These are phyloP conservation scores for Cecropterus lyciades DNA, from an alignment of 1,140 invertebrate species.

Conservation along the genomic window DNA sequence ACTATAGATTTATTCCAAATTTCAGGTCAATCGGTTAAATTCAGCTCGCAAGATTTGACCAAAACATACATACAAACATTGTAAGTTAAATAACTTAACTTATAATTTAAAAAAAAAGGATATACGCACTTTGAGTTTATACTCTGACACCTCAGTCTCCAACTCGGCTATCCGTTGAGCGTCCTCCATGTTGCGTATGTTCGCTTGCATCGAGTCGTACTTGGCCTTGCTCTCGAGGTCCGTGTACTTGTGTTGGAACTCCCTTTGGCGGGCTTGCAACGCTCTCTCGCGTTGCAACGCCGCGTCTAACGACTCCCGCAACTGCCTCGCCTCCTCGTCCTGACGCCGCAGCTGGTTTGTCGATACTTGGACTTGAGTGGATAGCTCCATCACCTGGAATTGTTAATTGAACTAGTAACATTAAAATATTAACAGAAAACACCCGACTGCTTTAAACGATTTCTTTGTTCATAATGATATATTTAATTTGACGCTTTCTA, in stretches of 20 bases:
- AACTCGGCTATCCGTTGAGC: conserved; percentile 97
- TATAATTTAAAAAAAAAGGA: too few relatives aligned
- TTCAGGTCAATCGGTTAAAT: too few relatives aligned
- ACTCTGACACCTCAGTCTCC: conserved; percentile 96
- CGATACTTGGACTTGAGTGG: conserved; percentile 98
- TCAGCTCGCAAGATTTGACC: too few relatives aligned
- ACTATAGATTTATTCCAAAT: too few relatives aligned
- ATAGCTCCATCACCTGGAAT: conserved; percentile 96
- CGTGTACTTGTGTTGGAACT: conserved; percentile 94
- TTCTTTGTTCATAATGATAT: too few relatives aligned
- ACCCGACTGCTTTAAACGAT: too few relatives aligned
- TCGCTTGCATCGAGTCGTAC: conserved; percentile 96
- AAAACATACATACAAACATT: too few relatives aligned
- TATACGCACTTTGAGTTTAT: conserved; percentile 94
- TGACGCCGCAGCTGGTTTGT: conserved; percentile 97
- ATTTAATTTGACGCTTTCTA: too few relatives aligned
- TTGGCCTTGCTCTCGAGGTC: conserved; percentile 97
- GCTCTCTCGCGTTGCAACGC: conserved; percentile 90
- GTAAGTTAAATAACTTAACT: too few relatives aligned
- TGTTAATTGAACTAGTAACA: too few relatives aligned
- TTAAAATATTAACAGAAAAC: too few relatives aligned
- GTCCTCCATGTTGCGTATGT: conserved; percentile 97
- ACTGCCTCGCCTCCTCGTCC: conserved; percentile 95
- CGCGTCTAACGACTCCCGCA: conserved; percentile 91
- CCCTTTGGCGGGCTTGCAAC: conserved; percentile 90